Evolutionary conservation across 2,113 vertebrate genomes (phyloP).

Genomic region (Ceyx margarethae): DNA sequence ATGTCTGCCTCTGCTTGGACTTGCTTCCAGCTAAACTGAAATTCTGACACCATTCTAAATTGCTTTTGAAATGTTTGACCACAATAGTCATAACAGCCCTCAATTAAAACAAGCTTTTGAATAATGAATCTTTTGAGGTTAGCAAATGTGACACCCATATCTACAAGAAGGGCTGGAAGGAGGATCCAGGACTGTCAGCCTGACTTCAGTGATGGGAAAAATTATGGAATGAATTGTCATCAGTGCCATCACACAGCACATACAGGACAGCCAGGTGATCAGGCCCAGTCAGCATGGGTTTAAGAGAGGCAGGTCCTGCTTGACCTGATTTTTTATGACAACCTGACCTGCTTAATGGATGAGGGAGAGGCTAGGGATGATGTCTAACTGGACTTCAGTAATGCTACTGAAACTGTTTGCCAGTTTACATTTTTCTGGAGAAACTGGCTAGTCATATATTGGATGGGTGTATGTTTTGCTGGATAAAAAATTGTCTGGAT

Average conservation of each 20-base stretch:
- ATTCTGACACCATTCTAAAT: slow-evolving; percentile 11
- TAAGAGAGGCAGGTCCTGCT: not conserved
- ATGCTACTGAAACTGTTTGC: not conserved
- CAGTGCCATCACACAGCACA: not conserved
- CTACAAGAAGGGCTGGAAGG: not conserved
- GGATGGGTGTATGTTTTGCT: not conserved
- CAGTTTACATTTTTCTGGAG: not conserved
- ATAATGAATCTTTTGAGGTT: slow-evolving; percentile 19
- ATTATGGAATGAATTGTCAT: not conserved
- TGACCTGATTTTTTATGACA: not conserved
- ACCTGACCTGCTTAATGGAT: not conserved
- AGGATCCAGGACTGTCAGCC: not conserved
- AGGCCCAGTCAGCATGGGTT: not conserved
- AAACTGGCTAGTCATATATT: not conserved
- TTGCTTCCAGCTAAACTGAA: slow-evolving; percentile 5
- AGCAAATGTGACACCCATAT: not conserved
- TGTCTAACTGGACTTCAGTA: not conserved
- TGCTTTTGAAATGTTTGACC: slow-evolving; percentile 19
- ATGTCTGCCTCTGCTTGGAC: not conserved
- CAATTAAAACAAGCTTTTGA: slow-evolving; percentile 39
- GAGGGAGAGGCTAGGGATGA: not conserved
- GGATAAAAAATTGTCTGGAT: not conserved
- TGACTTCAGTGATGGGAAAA: not conserved
- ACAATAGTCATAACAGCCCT: not conserved
- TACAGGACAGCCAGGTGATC: not conserved